Evolutionary conservation across 1,140 invertebrate genomes (phyloP).

Genomic region (Bombyx mandarina): DNA sequence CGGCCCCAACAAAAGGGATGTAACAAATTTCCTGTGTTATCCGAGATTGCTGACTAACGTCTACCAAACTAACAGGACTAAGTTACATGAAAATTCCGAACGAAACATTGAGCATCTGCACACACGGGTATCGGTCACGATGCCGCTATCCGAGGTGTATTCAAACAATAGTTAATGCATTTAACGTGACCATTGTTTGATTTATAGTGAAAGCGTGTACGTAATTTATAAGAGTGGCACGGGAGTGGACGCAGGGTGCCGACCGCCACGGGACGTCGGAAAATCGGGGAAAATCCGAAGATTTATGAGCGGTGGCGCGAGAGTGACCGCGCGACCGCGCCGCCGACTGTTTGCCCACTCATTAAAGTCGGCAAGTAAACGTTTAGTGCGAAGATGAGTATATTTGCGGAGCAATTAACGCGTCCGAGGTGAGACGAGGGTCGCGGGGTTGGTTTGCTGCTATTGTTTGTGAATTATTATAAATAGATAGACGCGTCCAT

Average conservation of each 20-base stretch:
- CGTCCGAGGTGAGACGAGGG: conserved; percentile 54
- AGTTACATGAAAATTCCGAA: no score
- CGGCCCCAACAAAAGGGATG: conserved; percentile 36
- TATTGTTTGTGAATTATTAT: conserved; percentile 39
- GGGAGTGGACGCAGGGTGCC: conserved; percentile 32
- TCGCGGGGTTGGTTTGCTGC: conserved; percentile 27
- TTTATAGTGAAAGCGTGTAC: conserved; percentile 61
- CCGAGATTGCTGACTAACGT: conserved; percentile 33
- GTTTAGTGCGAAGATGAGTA: conserved; percentile 61
- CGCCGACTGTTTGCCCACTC: conserved; percentile 56
- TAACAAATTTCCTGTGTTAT: conserved; percentile 36
- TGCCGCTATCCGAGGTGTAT: conserved; percentile 46
- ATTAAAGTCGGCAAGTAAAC: conserved; percentile 63
- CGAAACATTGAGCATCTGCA: conserved; percentile 11
- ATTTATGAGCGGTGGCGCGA: conserved; percentile 52
- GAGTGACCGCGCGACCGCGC: conserved; percentile 39
- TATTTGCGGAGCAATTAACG: conserved; percentile 67
- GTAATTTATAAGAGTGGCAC: conserved; percentile 64
- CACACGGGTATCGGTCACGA: conserved; percentile 31
- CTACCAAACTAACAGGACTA: background rate
- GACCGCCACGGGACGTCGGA: conserved; percentile 44
- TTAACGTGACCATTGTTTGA: conserved; percentile 59
- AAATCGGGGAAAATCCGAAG: conserved; percentile 62
- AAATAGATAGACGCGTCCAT: no score
- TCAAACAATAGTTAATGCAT: conserved; percentile 66